Evolutionary conservation across 2,113 vertebrate genomes (phyloP).

Genomic region (Nymphicus hollandicus): DNA sequence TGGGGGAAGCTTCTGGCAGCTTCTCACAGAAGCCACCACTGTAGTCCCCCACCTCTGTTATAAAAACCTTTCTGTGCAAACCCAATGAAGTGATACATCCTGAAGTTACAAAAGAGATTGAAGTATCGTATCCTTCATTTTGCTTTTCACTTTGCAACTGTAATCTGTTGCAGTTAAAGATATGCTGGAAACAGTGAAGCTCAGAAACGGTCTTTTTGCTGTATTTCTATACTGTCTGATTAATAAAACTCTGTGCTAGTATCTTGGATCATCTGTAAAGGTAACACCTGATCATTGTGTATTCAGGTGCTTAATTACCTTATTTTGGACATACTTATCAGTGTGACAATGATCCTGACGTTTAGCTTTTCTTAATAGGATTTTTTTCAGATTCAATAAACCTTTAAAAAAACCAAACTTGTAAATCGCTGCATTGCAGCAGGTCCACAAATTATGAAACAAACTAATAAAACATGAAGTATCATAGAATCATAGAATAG

Average conservation of each 20-base stretch:
- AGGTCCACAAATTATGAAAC: neutral
- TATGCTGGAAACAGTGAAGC: neutral
- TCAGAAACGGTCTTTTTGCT: neutral
- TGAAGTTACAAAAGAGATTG: neutral
- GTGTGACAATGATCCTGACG: fast-evolving
- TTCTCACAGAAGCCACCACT: neutral
- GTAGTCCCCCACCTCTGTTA: neutral
- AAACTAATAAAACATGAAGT: neutral
- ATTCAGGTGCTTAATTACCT: neutral
- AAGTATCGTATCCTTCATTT: neutral
- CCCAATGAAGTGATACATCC: neutral
- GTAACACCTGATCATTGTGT: neutral
- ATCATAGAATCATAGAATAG: neutral
- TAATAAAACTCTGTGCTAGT: neutral
- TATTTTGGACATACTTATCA: neutral
- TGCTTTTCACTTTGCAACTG: neutral
- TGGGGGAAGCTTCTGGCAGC: neutral
- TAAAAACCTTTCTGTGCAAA: neutral
- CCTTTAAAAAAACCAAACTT: neutral
- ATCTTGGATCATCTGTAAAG: neutral
- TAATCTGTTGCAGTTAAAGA: neutral
- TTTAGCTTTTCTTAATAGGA: neutral
- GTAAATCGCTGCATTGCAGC: fast-evolving
- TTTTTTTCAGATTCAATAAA: neutral
- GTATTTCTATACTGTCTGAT: neutral